Percentiles rank a stretch among this genome's conserved stretches.
These are phyloP conservation scores for Sciurus vulgaris DNA, from an alignment of 2,797 vertebrate species.

Conservation along the genomic window DNA sequence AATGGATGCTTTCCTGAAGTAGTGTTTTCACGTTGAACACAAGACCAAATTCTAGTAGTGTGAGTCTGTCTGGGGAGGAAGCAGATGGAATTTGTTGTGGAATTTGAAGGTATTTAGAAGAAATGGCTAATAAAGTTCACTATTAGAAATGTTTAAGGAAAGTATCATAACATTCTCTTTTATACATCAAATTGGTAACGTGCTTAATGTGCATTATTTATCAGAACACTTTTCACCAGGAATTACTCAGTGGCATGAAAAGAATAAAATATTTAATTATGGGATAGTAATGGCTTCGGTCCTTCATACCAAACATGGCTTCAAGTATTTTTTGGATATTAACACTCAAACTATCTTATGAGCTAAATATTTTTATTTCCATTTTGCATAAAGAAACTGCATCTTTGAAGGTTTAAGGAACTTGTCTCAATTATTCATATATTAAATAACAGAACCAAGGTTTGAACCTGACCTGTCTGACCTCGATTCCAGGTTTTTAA, in stretches of 20 bases:
- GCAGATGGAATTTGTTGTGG: background rate
- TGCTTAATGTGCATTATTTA: slow-evolving; percentile 1
- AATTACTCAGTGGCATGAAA: background rate
- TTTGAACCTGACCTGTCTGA: background rate
- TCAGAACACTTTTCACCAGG: background rate
- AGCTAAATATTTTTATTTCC: background rate
- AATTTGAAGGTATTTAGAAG: background rate
- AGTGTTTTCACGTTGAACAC: background rate
- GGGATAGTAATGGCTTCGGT: background rate
- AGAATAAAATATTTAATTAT: background rate
- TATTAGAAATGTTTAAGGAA: background rate
- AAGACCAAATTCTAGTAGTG: background rate
- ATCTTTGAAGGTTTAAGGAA: background rate
- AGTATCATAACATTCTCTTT: background rate
- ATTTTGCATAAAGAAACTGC: background rate
- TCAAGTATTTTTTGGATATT: background rate
- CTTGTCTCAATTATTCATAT: background rate
- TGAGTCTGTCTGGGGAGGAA: fast-evolving
- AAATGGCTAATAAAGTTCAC: background rate
- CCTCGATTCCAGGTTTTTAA: background rate
- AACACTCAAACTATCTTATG: background rate
- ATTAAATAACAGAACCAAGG: background rate
- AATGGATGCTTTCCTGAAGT: background rate
- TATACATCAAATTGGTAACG: background rate
- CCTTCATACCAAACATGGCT: background rate